Evolutionary conservation across 2,888 invertebrate species (phyloP), one percentile per base, ranked within the genome.

Genomic region (Coenonympha glycerion): DNA sequence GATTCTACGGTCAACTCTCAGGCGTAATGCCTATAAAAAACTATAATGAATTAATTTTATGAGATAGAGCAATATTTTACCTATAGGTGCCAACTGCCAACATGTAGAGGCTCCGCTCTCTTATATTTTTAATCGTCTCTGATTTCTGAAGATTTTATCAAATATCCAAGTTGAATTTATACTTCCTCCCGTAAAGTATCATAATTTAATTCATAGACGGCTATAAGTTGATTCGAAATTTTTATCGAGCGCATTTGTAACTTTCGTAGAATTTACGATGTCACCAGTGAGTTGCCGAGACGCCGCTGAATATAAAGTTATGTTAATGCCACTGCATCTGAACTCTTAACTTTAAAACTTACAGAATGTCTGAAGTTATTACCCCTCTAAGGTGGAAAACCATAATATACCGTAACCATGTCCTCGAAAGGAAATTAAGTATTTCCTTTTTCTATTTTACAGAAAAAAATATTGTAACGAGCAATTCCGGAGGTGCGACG

Each of bases 271-370:
- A 86, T 86, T 86, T 86, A 86, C 78, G 83, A 78, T 69, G 72
- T 79, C 75, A 76, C 77, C 71, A 71, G 76, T 73, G 73, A 84
- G 72, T 82, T 76, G 70, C 69, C 72, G 71, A 74, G 66, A 69
- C 75, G 71, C 72, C 77, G 73, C 76, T 81, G 84, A 79, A 85
- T 85, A 74, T 78, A 80, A 80, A 85, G 78, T 83, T 86, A 85
- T 86, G 86, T 73, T 78, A 84, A 85, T 86, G 69, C 66, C 63
- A 71, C 71, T 76, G 75, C 76, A 77, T 66, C 66, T 65, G 75
- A 78, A 39, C 75, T 79, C 68, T 58, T 72, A 68, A 76, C 72
- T 76, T 79, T 79, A 77, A 77, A 80, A 79, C 74, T 80, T 79
- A 73, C 73, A 77, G 79, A 82, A 77, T 73, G 71, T 71, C 66